Evolutionary conservation across 2,888 invertebrate genomes (phyloP).

Genomic region (Ferrisia virgata): DNA sequence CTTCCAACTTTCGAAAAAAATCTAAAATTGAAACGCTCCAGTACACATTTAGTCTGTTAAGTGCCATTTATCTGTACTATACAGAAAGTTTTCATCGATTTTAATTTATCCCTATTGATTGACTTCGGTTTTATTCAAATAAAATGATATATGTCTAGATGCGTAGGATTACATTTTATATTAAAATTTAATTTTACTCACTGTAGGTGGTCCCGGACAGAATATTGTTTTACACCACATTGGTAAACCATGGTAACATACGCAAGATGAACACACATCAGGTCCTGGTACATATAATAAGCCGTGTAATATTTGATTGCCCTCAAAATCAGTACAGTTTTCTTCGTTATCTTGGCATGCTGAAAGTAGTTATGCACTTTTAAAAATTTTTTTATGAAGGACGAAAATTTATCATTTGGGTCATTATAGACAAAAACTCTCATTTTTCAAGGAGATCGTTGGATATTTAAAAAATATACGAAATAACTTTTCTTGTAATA

Average conservation of each 20-base stretch:
- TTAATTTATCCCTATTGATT: no score
- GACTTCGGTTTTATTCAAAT: no score
- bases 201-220: conserved; percentile 76
- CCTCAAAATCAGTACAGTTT: conserved; percentile 80
- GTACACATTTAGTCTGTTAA: no score
- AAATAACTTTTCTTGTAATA: not conserved
- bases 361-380: not conserved
- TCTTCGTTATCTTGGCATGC: conserved; percentile 57
- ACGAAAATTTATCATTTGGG: no score
- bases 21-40: no score
- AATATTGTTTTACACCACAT: conserved; percentile 85
- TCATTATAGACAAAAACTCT: no score
- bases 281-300: conserved; percentile 80
- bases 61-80: no score
- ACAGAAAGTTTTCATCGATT: no score
- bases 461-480: not conserved
- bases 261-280: conserved; percentile 78
- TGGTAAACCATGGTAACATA: conserved; percentile 80
- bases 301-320: conserved; percentile 72
- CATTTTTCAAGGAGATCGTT: no score
- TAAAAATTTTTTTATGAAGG: no score
- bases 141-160: no score
- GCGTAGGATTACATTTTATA: not conserved
- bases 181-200: conserved; percentile 55
- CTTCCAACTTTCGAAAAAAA: no score